Percentiles rank a stretch among this genome's conserved stretches.
These are phyloP conservation scores for Phrixothrix hirtus DNA, from an alignment of 2,888 invertebrate species.

Conservation along the genomic window DNA sequence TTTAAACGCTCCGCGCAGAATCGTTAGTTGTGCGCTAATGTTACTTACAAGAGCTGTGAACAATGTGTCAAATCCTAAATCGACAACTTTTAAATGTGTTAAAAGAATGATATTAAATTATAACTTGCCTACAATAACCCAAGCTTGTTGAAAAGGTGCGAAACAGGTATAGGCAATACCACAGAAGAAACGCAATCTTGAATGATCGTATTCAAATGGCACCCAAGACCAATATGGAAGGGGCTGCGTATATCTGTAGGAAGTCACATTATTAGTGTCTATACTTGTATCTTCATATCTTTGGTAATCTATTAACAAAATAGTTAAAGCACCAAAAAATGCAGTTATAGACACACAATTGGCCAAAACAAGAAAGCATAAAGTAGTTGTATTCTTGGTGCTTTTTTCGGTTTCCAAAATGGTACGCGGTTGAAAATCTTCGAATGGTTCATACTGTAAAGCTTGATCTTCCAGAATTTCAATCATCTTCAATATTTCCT, in stretches of 20 bases:
- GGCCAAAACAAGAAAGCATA: slow-evolving; percentile 12
- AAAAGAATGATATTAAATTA: neutral
- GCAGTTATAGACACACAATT: slow-evolving; percentile 20
- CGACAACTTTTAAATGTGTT: neutral
- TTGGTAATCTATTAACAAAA: slow-evolving; percentile 17
- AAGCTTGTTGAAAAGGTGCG: slow-evolving; percentile 29
- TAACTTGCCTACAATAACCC: slow-evolving; percentile 29
- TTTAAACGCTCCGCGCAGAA: slow-evolving; percentile 40
- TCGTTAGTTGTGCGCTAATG: slow-evolving; percentile 37
- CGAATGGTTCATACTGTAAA: slow-evolving; percentile 30
- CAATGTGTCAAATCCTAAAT: slow-evolving; percentile 40
- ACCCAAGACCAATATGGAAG: slow-evolving; percentile 35
- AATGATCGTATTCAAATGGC: slow-evolving; percentile 28
- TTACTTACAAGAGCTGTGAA: slow-evolving; percentile 39
- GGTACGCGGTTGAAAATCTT: slow-evolving; percentile 28
- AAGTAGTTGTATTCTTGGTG: slow-evolving; percentile 26
- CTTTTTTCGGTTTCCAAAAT: slow-evolving; percentile 33
- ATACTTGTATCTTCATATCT: slow-evolving; percentile 6
- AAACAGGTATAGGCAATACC: slow-evolving; percentile 32
- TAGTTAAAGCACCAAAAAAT: slow-evolving; percentile 13
- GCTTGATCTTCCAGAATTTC: slow-evolving; percentile 24
- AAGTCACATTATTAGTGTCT: slow-evolving; percentile 14
- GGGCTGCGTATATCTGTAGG: slow-evolving; percentile 33
- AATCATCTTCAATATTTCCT: slow-evolving; percentile 34
- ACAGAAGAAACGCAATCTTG: slow-evolving; percentile 18